phyloP scores from a whole-genome alignment of 2,113 vertebrate species.

The Pseudopipra pipra region DNA sequence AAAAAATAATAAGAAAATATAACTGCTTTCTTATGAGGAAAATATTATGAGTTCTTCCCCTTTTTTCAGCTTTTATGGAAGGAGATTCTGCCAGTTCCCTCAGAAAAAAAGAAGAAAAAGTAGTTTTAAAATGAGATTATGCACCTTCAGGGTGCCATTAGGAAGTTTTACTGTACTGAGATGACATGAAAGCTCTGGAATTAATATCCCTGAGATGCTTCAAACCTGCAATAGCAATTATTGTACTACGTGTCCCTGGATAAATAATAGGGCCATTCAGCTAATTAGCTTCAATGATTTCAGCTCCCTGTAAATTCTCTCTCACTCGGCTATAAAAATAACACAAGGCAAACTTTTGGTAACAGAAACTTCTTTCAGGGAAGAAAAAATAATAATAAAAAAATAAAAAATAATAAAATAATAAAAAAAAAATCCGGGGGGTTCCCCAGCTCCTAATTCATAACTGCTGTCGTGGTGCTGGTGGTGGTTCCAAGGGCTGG shows the following conservation, averaged over 20 bases:
- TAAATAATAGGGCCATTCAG: slow-evolving; percentile 88
- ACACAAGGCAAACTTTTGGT: slow-evolving; percentile 76
- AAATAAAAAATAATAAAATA: background rate
- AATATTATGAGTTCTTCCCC: slow-evolving; percentile 82
- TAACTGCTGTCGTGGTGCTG: background rate
- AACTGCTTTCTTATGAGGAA: slow-evolving; percentile 83
- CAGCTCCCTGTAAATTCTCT: slow-evolving; percentile 82
- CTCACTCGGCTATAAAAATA: slow-evolving; percentile 78
- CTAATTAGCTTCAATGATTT: slow-evolving; percentile 87
- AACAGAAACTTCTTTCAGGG: slow-evolving; percentile 79
- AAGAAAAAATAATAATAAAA: background rate
- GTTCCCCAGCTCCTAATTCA: slow-evolving; percentile 69
- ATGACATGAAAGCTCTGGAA: slow-evolving; percentile 87
- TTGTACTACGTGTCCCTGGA: slow-evolving; percentile 86
- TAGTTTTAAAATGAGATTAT: slow-evolving; percentile 87
- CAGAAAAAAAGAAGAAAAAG: slow-evolving; percentile 84
- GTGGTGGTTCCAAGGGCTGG: background rate
- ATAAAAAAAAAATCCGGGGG: background rate
- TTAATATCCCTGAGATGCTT: slow-evolving; percentile 88
- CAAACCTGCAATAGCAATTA: slow-evolving; percentile 88
- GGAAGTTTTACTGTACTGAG: slow-evolving; percentile 89
- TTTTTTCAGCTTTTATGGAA: slow-evolving; percentile 84
- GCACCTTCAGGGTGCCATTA: slow-evolving; percentile 88
- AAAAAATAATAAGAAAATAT: slow-evolving; percentile 81
- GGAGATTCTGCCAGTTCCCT: slow-evolving; percentile 83